Base-by-base conservation (phyloP, 1,140 invertebrate genomes). In the Rhopalosiphum padi region DNA sequence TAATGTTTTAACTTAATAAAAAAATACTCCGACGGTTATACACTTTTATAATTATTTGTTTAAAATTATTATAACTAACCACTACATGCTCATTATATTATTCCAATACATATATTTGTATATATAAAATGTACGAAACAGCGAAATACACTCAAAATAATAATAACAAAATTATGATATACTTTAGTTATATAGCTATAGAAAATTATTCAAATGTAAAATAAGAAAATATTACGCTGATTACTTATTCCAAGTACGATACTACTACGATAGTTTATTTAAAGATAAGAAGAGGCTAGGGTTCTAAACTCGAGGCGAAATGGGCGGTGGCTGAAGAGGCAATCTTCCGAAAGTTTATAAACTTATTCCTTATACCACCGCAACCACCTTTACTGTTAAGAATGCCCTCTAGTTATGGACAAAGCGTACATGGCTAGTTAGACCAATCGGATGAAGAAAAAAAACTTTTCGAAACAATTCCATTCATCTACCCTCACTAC, bases 381-480 rank as follows among this genome's bases (percentile, higher is more conserved):
- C 41, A 43, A 43, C 43, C 86, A 88, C n/a, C 46, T n/a, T 88
- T 23, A 88, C 86, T 35, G 30, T 51, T 51, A 35, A 88, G 86
- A 88, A 51, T 88, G 46, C 46, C 30, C 86, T 35, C 46, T 88
- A 88, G 46, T 88, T 88, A 88, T 46, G 30, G 43, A 22, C 46
- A 22, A 51, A 51, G 22, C 86, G 46, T 51, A 30, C 46, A 46
- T 35, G 86, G 21, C 46, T 88, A 88, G 86, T 88, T 88, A 88
- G 86, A 46, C 86, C 86, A 51, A 88, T 88, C 86, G 46, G 23
- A 35, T 18, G 60, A n/a, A n/a, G 60, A 35, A 77, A 51, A 51
- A 87, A 88, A 88, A 51, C 46, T 88, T 88, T 88, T 51, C n/a
- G n/a, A 51, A 88, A 88, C 43, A 88, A 88, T 88, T 51, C 85